These are phyloP conservation scores for Steromphala cineraria DNA, from an alignment of 2,888 invertebrate species.

Conservation along the genomic window DNA sequence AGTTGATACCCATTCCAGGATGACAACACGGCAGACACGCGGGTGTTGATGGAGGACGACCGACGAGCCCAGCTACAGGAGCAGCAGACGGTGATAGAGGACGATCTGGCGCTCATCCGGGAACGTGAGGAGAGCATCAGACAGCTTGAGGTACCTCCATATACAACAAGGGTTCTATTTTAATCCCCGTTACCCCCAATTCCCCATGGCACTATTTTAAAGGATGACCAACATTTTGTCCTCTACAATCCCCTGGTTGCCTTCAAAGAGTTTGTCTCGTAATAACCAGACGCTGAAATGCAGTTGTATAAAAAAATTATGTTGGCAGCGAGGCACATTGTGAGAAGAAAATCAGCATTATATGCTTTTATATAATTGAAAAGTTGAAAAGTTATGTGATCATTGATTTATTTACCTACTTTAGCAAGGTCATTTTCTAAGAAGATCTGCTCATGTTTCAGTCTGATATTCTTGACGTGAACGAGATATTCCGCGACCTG, in stretches of 20 bases:
- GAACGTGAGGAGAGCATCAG: constrained; percentile 88
- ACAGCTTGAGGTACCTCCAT: constrained; percentile 81
- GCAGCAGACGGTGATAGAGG: constrained; percentile 72
- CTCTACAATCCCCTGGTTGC: too few relatives aligned
- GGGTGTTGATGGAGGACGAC: constrained; percentile 64
- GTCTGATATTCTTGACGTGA: constrained; percentile 94
- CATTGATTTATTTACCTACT: background rate
- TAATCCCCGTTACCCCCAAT: too few relatives aligned
- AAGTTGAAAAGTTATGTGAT: background rate
- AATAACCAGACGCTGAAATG: too few relatives aligned
- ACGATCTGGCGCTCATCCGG: constrained; percentile 81
- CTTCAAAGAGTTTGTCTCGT: too few relatives aligned
- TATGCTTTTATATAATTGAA: too few relatives aligned
- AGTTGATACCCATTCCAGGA: constrained; percentile 19
- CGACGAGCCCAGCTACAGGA: constrained; percentile 65
- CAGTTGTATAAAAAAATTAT: too few relatives aligned
- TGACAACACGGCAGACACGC: constrained; percentile 72
- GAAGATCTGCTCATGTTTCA: constrained; percentile 47
- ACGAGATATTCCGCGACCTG: constrained; percentile 96
- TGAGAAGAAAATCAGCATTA: too few relatives aligned
- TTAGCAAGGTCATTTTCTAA: background rate
- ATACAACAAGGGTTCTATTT: too few relatives aligned
- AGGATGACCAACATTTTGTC: too few relatives aligned
- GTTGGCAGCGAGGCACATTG: too few relatives aligned
- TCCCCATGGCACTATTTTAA: too few relatives aligned